Evolutionary conservation across 1,140 invertebrate species (phyloP).

Genomic region (Drosophila pseudoobscura): DNA sequence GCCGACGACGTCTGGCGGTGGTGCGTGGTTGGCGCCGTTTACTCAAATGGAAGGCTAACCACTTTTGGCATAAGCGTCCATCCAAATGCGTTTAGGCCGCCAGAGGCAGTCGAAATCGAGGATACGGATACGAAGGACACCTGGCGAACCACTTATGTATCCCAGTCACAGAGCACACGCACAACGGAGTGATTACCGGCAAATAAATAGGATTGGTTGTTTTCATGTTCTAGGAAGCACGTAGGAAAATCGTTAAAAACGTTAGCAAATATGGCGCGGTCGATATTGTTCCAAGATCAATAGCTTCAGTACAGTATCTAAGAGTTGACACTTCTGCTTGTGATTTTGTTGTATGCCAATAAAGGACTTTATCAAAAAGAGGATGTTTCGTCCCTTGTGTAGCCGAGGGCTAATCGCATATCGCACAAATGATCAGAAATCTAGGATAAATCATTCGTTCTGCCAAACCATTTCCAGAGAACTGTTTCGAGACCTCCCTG

Average conservation of each 20-base stretch:
- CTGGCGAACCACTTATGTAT: not conserved
- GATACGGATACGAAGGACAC: constrained; percentile 8
- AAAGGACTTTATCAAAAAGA: constrained; percentile 73
- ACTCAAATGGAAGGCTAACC: constrained; percentile 25
- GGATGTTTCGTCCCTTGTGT: constrained; percentile 13
- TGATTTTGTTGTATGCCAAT: constrained; percentile 62
- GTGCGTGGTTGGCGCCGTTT: constrained; percentile 9
- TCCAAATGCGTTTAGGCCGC: constrained; percentile 58
- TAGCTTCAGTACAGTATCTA: constrained; percentile 44
- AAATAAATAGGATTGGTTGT: constrained; percentile 51
- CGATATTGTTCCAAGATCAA: constrained; percentile 28
- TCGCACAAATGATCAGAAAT: constrained; percentile 23
- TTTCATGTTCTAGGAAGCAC: constrained; percentile 53
- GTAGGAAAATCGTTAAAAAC: constrained; percentile 63
- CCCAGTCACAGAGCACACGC: constrained; percentile 13
- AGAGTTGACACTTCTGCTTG: constrained; percentile 35
- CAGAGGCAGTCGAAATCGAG: constrained; percentile 59
- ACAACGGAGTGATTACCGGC: constrained; percentile 26
- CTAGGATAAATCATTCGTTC: constrained; percentile 36
- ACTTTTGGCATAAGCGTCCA: constrained; percentile 13
- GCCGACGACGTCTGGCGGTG: constrained; percentile 55
- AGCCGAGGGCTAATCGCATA: constrained; percentile 31
- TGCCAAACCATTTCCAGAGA: constrained; percentile 27
- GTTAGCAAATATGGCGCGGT: constrained; percentile 68
- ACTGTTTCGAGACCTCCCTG: constrained; percentile 30